Percentiles rank a stretch among this genome's conserved stretches.
phyloP scores from a whole-genome alignment of 1,140 invertebrate species.

The Tribolium castaneum region DNA sequence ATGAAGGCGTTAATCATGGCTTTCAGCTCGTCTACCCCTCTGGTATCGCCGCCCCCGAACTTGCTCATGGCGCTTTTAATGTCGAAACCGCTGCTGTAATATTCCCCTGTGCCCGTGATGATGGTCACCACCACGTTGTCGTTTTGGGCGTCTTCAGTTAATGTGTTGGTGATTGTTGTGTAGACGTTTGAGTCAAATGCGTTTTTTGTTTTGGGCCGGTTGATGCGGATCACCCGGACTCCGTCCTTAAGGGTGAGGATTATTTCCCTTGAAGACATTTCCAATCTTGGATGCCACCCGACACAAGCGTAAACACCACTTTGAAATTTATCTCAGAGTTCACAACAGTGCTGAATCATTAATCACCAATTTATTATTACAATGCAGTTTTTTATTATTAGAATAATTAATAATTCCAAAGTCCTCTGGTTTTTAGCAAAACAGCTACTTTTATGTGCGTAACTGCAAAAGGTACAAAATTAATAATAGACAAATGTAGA shows the following conservation, averaged over 20 bases:
- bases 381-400: too few species aligned
- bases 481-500: too few species aligned
- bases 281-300: too few species aligned
- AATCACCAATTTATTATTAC: too few species aligned
- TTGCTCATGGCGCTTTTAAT: constrained; percentile 63
- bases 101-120: constrained; percentile 82
- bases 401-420: too few species aligned
- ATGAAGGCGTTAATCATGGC: constrained; percentile 85
- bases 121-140: constrained; percentile 72
- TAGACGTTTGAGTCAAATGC: constrained; percentile 82
- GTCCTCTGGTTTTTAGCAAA: too few species aligned
- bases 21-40: constrained; percentile 38
- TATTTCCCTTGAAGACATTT: background rate
- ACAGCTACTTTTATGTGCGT: too few species aligned
- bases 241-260: constrained; percentile 61
- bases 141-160: constrained; percentile 77
- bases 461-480: too few species aligned
- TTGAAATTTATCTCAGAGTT: background rate
- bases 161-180: constrained; percentile 69
- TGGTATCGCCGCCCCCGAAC: constrained; percentile 8
- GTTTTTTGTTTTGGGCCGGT: constrained; percentile 83
- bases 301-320: too few species aligned
- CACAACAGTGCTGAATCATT: background rate
- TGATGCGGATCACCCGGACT: constrained; percentile 75
- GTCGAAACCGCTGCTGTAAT: constrained; percentile 91